Evolutionary conservation across 2,113 vertebrate species (phyloP).

Genomic region (Misgurnus anguillicaudatus): DNA sequence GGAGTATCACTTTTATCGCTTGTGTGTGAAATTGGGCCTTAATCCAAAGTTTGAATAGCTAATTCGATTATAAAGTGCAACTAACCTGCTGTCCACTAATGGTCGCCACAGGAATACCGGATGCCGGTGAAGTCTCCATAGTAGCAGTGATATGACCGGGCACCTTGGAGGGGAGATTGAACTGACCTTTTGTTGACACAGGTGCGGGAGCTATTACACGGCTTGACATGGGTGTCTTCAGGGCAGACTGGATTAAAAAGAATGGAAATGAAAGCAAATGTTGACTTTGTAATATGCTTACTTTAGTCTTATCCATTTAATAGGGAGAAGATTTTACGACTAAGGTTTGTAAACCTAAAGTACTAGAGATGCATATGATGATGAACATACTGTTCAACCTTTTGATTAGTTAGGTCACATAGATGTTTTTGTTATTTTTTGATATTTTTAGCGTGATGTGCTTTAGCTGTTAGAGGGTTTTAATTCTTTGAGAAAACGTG

Average conservation of each 20-base stretch:
- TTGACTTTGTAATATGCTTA: background rate
- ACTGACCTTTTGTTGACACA: conserved; percentile 80
- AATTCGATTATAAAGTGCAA: background rate
- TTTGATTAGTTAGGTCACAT: no score
- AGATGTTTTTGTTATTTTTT: no score
- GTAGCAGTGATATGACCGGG: conserved; percentile 90
- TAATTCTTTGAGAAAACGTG: no score
- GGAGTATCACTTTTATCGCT: no score
- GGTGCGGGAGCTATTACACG: conserved; percentile 97
- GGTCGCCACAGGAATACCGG: conserved; percentile 94
- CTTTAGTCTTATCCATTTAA: background rate
- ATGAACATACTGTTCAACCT: no score
- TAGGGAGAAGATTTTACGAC: background rate
- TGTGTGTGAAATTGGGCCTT: no score
- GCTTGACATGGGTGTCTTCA: conserved; percentile 92
- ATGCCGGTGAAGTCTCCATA: conserved; percentile 88
- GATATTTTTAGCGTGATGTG: no score
- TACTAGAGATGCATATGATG: no score
- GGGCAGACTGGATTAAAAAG: conserved; percentile 74
- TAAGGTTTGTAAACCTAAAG: background rate
- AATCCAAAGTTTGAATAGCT: no score
- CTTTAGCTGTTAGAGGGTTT: no score
- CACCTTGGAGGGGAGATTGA: conserved; percentile 88
- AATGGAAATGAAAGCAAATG: background rate
- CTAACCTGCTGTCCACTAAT: conserved; percentile 97